phyloP scores from a whole-genome alignment of 2,113 vertebrate genomes.

The Natator depressus region DNA sequence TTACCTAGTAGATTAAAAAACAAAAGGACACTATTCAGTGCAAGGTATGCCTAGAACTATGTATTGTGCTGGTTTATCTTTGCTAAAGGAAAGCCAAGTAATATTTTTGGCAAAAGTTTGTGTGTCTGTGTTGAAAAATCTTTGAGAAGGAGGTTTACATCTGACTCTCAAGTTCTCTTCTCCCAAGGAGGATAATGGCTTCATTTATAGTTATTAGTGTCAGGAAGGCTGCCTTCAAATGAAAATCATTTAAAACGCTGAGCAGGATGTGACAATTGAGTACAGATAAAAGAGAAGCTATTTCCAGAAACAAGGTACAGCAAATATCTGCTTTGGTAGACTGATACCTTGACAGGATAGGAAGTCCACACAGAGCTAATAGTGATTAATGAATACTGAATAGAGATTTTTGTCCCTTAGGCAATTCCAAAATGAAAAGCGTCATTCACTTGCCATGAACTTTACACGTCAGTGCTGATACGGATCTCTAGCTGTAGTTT shows the following conservation, averaged over 20 bases:
- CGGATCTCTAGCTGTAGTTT: background rate
- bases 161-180: constrained; percentile 15
- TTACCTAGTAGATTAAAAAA: constrained; percentile 42
- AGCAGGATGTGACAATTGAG: background rate
- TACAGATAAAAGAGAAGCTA: background rate
- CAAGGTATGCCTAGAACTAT: background rate
- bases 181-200: constrained; percentile 15
- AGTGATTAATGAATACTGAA: background rate
- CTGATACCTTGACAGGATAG: background rate
- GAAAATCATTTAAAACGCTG: background rate
- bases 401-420: background rate
- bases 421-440: background rate
- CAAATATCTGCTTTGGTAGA: rapidly evolving
- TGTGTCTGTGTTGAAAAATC: constrained; percentile 12
- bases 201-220: constrained; percentile 27
- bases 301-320: background rate
- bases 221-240: constrained; percentile 15
- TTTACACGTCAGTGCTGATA: background rate
- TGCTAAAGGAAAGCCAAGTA: constrained; percentile 10
- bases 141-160: constrained; percentile 30
- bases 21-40: background rate
- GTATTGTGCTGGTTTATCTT: background rate
- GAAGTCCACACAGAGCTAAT: background rate
- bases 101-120: constrained; percentile 5
- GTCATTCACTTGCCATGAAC: background rate